Evolutionary conservation across 2,888 invertebrate species (phyloP).

Genomic region (Aporophyla nigra): DNA sequence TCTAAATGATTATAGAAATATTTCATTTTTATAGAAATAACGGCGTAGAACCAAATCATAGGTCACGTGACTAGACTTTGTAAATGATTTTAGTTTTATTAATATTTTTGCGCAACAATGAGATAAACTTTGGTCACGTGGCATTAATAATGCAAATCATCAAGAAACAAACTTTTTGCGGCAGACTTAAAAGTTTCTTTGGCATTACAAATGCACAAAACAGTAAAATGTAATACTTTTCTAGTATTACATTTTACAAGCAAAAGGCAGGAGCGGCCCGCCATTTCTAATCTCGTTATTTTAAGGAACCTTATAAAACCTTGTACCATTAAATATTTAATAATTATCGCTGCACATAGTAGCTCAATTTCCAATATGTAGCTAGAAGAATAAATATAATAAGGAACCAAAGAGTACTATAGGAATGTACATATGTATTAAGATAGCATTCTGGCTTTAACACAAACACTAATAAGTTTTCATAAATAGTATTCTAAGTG

Average conservation of each 20-base stretch:
- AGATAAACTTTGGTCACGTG: not conserved
- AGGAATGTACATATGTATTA: not conserved
- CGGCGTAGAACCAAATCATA: not conserved
- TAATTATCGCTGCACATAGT: not conserved
- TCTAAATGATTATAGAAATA: not conserved
- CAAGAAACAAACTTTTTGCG: not conserved
- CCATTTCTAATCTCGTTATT: not conserved
- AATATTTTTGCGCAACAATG: too few species aligned
- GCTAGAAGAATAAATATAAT: not conserved
- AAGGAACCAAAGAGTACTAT: not conserved
- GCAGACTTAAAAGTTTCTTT: not conserved
- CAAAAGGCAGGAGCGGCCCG: not conserved
- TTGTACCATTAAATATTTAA: conserved; percentile 22
- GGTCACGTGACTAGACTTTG: not conserved
- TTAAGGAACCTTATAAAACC: not conserved
- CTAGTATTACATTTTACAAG: not conserved
- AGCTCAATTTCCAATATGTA: conserved; percentile 21
- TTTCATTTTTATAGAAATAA: not conserved
- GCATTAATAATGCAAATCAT: not conserved
- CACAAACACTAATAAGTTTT: not conserved
- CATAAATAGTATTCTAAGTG: not conserved
- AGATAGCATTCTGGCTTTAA: not conserved
- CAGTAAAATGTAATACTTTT: too few species aligned
- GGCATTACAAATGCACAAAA: not conserved
- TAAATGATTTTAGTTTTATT: too few species aligned